Base-by-base conservation (phyloP, 2,888 invertebrate genomes). In the Sthenelais limicola region DNA sequence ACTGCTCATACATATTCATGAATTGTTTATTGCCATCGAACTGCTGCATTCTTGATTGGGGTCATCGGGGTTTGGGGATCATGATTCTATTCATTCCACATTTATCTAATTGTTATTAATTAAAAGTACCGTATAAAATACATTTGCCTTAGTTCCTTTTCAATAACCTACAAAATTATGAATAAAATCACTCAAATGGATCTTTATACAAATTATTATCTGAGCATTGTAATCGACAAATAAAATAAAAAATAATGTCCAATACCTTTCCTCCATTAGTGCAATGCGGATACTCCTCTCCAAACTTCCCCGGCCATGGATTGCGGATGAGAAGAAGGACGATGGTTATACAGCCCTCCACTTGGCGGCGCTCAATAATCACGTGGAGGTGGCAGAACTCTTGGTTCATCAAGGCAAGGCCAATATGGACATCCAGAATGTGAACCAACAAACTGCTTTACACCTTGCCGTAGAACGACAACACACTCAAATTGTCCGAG, bases 291-390 rank as follows among this genome's bases (percentile, higher is more conserved):
- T 97, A 84, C 91, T 98, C 84, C 90, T 98, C 82, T 93, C 94
- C 69, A 97, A 97, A 89, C 91, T 97, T 75, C 96, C 96, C 43
- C 92, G 97, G 30, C 93, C 95, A 1, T 98, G 98, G 98, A 94
- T 98, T 84, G 97, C 98, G 73, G 98, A 98, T 88, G 98, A 98
- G 89, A 97, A 97, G 84, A 98, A 98, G 87, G 98, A 98, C 88
- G 98, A 98, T 85, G 98, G 98, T 0, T 80, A 80, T 74, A 97
- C 98, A 0, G 97, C 98, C 0, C 90, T 98, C 28, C 97, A 98
- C 89, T 91, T 98, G 80, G 97, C 97, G 0, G 96, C 97, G 0
- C 92, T 98, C 38, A 98, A 98, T 89, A 97, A 97, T 89, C 97
- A 98, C 89, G 94, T 96, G 0, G 96, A 97, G 89, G 97, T 98